Percentiles rank a stretch among this genome's conserved stretches.
Evolutionary conservation across 1,140 invertebrate genomes (phyloP).

Genomic region (Drosophila pseudoananassae): DNA sequence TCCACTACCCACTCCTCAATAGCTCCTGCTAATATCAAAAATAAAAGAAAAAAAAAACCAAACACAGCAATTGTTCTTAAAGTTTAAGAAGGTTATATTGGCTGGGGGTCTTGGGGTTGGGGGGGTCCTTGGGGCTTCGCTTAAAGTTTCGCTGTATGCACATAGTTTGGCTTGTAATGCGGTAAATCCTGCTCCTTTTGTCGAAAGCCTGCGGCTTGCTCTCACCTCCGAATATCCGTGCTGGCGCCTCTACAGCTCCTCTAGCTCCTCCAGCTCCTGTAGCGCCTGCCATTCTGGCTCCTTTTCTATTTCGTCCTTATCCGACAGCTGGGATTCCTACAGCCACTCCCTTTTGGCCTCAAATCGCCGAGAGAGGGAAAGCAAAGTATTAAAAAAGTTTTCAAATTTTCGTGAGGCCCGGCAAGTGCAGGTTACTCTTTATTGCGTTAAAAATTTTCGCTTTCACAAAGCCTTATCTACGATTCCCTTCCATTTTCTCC

Average conservation of each 20-base stretch:
- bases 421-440: constrained; percentile 73
- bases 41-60: background rate
- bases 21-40: background rate
- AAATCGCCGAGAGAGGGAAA: constrained; percentile 15
- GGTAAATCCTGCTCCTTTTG: constrained; percentile 36
- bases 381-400: constrained; percentile 78
- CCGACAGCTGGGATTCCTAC: constrained; percentile 29
- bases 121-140: constrained; percentile 4
- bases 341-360: background rate
- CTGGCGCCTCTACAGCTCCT: constrained; percentile 5
- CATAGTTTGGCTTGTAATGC: constrained; percentile 53
- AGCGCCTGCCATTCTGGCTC: constrained; percentile 4
- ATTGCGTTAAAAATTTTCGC: constrained; percentile 77
- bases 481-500: constrained; percentile 10
- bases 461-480: constrained; percentile 66
- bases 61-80: constrained; percentile 1
- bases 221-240: constrained; percentile 36
- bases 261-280: constrained; percentile 3
- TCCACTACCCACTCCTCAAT: background rate
- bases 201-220: constrained; percentile 53
- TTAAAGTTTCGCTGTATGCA: constrained; percentile 52
- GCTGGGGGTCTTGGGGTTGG: background rate
- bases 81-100: constrained; percentile 34
- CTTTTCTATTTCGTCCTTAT: constrained; percentile 13
- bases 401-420: constrained; percentile 70